Base-by-base conservation (phyloP, 2,888 invertebrate species). In the Nomada lathburiana region DNA sequence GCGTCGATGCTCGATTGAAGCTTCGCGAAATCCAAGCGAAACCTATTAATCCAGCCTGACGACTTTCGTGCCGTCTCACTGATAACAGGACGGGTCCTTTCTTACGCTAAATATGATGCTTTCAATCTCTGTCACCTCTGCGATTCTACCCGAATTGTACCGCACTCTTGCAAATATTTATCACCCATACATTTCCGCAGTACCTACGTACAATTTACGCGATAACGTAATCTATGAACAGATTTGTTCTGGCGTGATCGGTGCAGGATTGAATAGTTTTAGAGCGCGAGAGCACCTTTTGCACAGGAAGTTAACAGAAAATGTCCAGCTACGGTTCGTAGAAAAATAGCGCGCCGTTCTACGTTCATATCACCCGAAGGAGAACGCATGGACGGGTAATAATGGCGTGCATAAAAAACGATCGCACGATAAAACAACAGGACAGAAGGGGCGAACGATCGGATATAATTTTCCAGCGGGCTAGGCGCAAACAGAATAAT, bases 391-490 rank as follows among this genome's bases (percentile, higher is more conserved):
- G 67, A 44, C 55, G 16, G 47, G 67, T 44, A 62, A 72, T 68
- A 63, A 68, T 68, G 59, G 60, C 11, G 53, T 20, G 20, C 65
- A 20, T 70, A 68, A 78, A 78, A 80, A 80, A 59, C 55, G 67
- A 68, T 63, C 52, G 13, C 53, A 44, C 69, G 64, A 81, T 74
- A 55, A 70, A 81, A 60, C 74, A 74, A 68, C 36, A 47, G 42
- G 23, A 23, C 26, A 4, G 11, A 9, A 10, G 2, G 16, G 20
- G 16, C 2, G 55, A 13, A 36, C 50, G 47, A 26, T 57, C 13
- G 57, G 47, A 80, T 64, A 80, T 64, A 69, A 80, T 72, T 76
- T 81, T 82, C 71, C 76, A 60, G 64, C 64, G 67, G 11, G 47
- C 72, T 55, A 72, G 68, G 44, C 62, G 47, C 55, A 69, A 68